A percentile compares a stretch with the other conserved stretches of the same genome.
Conservation (phyloP, 1,140 invertebrate species). For the Ceratina japonica region DNA sequence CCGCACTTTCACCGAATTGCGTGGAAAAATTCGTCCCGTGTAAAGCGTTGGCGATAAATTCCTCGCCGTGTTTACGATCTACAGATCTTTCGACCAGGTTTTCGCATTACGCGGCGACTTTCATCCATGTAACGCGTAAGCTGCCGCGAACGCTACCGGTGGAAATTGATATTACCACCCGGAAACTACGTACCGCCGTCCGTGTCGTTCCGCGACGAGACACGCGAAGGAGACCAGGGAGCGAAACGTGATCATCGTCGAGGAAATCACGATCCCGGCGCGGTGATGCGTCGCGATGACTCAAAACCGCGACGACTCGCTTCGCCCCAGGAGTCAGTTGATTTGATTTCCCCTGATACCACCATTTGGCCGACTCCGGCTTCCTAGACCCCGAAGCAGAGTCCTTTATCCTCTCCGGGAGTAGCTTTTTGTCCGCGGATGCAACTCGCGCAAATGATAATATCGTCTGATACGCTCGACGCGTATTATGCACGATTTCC, state of each 20-base stretch:
- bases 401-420: background rate
- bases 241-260: conserved; percentile 12
- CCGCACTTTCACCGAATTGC: too few species aligned
- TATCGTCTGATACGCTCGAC: too few species aligned
- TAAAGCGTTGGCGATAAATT: too few species aligned
- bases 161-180: conserved; percentile 31
- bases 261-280: conserved; percentile 5
- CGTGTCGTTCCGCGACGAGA: background rate
- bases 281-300: background rate
- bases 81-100: conserved; percentile 4
- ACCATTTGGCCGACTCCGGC: background rate
- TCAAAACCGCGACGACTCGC: background rate
- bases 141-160: background rate
- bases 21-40: too few species aligned
- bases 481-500: too few species aligned
- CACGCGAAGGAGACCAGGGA: background rate
- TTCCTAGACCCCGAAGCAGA: background rate
- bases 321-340: background rate
- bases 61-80: too few species aligned
- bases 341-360: conserved; percentile 22
- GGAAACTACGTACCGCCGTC: conserved; percentile 1
- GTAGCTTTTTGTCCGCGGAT: too few species aligned
- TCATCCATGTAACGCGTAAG: conserved; percentile 8
- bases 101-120: conserved; percentile 25
- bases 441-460: background rate